Evolutionary conservation across 2,888 invertebrate genomes (phyloP).

Genomic region (Eilema depressum): DNA sequence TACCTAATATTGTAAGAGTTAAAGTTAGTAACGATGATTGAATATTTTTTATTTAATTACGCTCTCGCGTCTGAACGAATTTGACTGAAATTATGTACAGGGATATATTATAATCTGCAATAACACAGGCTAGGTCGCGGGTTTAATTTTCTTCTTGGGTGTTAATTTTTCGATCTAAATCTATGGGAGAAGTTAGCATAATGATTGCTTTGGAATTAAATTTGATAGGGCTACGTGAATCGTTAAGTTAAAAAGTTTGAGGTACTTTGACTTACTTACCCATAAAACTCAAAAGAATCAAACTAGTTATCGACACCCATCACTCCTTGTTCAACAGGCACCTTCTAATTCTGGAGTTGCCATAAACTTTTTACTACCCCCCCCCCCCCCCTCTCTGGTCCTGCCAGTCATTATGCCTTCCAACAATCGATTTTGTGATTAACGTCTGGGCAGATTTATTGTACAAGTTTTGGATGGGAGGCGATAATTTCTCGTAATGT

Average conservation of each 20-base stretch:
- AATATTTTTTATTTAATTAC: too few relatives aligned
- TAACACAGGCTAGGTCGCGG: too few relatives aligned
- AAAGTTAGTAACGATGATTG: too few relatives aligned
- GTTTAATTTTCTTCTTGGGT: too few relatives aligned
- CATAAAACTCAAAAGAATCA: constrained; percentile 37
- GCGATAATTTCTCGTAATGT: constrained; percentile 33
- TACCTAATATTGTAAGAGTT: too few relatives aligned
- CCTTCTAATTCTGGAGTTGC: constrained; percentile 37
- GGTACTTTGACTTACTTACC: constrained; percentile 7
- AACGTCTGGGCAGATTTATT: constrained; percentile 43
- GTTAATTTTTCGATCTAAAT: too few relatives aligned
- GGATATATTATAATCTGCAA: too few relatives aligned
- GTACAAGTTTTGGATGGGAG: constrained; percentile 20
- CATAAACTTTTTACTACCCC: constrained; percentile 27
- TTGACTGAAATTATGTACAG: too few relatives aligned
- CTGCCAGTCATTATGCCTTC: constrained; percentile 28
- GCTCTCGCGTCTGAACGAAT: too few relatives aligned
- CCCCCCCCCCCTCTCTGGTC: not conserved
- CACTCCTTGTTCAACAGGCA: constrained; percentile 35
- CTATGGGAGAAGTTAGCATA: too few relatives aligned
- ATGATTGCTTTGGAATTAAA: too few relatives aligned
- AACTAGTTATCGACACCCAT: constrained; percentile 28
- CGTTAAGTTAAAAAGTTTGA: not conserved
- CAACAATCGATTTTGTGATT: constrained; percentile 46
- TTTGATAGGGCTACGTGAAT: not conserved